Conservation (phyloP, 2,888 invertebrate genomes). For the Pyralis farinalis region DNA sequence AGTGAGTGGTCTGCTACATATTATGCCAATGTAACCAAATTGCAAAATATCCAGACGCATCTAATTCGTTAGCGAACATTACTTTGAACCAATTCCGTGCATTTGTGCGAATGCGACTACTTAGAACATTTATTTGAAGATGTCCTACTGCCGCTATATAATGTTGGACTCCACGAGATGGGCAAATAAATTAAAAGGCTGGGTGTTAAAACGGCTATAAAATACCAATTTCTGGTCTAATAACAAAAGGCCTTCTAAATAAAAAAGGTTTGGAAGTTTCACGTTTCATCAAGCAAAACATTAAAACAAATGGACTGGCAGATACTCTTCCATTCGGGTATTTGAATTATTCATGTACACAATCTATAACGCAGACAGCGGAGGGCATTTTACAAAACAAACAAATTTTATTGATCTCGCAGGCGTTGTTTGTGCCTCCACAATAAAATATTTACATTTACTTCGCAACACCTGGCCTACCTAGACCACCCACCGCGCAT, state of each 20-base stretch:
- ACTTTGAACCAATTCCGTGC: no score
- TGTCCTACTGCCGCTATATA: no score
- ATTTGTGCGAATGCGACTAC: no score
- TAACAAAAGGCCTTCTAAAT: conserved; percentile 2
- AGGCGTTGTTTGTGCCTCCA: conserved; percentile 74
- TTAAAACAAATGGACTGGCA: conserved; percentile 69
- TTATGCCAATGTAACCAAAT: no score
- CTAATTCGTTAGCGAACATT: no score
- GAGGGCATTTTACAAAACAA: conserved; percentile 77
- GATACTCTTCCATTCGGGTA: conserved; percentile 56
- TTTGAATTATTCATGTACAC: conserved; percentile 77
- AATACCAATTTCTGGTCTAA: conserved; percentile 3
- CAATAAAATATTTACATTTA: conserved; percentile 80
- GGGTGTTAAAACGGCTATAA: neutral
- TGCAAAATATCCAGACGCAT: no score
- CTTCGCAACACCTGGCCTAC: conserved; percentile 70
- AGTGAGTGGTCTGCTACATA: no score
- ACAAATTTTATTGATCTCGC: conserved; percentile 81
- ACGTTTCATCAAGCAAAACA: conserved; percentile 63
- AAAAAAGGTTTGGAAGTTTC: conserved; percentile 38
- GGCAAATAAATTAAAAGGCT: neutral
- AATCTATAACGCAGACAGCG: conserved; percentile 75
- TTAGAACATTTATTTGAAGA: no score
- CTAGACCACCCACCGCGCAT: conserved; percentile 58
- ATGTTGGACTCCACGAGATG: neutral